Percentiles rank a stretch among this genome's conserved stretches.
phyloP scores from a whole-genome alignment of 2,888 invertebrate species.

The Eumerus sabulonum region DNA sequence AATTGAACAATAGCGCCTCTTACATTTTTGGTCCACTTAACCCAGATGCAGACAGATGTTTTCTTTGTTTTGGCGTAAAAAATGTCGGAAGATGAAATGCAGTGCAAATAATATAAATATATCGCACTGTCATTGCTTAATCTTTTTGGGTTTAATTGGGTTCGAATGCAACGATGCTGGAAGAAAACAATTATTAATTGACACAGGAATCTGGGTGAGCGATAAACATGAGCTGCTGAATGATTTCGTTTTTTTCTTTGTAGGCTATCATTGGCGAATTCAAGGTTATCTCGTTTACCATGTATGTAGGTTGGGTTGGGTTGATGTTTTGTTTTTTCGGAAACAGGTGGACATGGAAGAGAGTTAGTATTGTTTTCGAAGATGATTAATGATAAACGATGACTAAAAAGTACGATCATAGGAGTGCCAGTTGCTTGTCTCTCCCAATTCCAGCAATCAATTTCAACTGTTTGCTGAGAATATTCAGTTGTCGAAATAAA shows the following conservation, averaged over 20 bases:
- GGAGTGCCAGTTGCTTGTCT: background rate
- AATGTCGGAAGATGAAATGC: conserved; percentile 17
- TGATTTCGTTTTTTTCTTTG: background rate
- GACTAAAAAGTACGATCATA: too few relatives aligned
- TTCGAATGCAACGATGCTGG: conserved; percentile 15
- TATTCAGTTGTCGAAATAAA: too few relatives aligned
- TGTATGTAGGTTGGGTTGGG: background rate
- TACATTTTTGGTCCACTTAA: conserved; percentile 24
- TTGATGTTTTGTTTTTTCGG: too few relatives aligned
- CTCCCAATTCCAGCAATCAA: background rate
- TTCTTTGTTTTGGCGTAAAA: background rate
- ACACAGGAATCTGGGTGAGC: conserved; percentile 35
- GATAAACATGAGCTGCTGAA: conserved; percentile 4
- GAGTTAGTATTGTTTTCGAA: background rate
- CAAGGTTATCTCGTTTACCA: conserved; percentile 41
- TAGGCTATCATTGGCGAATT: background rate
- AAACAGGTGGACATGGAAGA: too few relatives aligned
- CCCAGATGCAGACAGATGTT: conserved; percentile 31
- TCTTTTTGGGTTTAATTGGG: conserved; percentile 33
- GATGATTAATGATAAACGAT: too few relatives aligned
- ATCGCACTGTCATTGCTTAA: conserved; percentile 2
- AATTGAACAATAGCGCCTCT: too few relatives aligned
- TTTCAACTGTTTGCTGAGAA: background rate
- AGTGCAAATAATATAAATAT: conserved; percentile 42
- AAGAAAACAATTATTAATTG: conserved; percentile 16